Evolutionary conservation across 1,140 invertebrate genomes (phyloP).

Genomic region (Bombus consobrinus): DNA sequence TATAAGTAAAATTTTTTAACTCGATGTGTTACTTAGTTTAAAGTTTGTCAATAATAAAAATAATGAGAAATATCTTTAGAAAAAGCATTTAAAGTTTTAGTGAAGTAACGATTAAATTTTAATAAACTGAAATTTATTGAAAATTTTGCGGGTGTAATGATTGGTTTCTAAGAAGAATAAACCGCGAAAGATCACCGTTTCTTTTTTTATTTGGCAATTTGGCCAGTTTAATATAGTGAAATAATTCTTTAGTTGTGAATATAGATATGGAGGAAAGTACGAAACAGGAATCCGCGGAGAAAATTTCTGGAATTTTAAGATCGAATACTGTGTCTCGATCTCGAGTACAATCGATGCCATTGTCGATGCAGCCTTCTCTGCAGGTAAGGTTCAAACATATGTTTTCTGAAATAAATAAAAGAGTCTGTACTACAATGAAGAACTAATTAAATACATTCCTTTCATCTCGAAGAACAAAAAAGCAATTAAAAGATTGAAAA

Average conservation of each 20-base stretch:
- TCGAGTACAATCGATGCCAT: not conserved
- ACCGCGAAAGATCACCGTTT: not conserved
- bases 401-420: not conserved
- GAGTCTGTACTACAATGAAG: not conserved
- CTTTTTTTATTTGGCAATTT: not conserved
- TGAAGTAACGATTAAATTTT: not conserved
- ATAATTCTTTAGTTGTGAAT: too few relatives aligned
- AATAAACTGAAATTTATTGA: not conserved
- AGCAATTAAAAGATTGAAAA: not conserved
- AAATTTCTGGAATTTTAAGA: constrained; percentile 3
- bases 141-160: not conserved
- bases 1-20: too few relatives aligned
- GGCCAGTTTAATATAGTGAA: too few relatives aligned
- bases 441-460: not conserved
- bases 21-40: not conserved
- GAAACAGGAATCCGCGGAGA: not conserved
- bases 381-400: not conserved
- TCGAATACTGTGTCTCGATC: not conserved
- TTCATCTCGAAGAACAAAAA: not conserved
- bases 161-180: not conserved
- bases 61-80: not conserved
- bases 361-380: not conserved
- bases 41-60: not conserved
- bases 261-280: not conserved
- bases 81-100: not conserved